These are phyloP conservation scores for Dioctria rufipes DNA, from an alignment of 2,888 invertebrate genomes.

Conservation along the genomic window DNA sequence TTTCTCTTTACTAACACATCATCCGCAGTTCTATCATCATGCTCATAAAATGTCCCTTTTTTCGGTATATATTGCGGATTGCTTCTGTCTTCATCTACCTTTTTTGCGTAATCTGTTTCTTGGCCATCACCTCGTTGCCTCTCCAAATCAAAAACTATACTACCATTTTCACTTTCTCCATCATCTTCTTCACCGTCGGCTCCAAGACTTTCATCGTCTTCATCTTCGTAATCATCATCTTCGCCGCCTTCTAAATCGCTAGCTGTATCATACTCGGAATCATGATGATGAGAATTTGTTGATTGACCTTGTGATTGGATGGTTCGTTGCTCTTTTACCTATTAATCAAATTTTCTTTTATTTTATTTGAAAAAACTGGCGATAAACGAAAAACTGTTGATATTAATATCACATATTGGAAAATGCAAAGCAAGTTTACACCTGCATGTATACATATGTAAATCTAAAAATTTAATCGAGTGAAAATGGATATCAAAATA, in stretches of 20 bases:
- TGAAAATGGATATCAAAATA: too few species aligned
- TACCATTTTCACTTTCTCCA: slow-evolving; percentile 60
- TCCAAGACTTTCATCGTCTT: slow-evolving; percentile 64
- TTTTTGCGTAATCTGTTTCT: slow-evolving; percentile 76
- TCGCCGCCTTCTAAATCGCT: slow-evolving; percentile 69
- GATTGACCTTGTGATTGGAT: background rate
- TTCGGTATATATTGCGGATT: slow-evolving; percentile 99
- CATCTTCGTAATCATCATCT: slow-evolving; percentile 64
- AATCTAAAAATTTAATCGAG: too few species aligned
- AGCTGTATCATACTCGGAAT: slow-evolving; percentile 72
- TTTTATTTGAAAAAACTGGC: too few species aligned
- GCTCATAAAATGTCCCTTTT: slow-evolving; percentile 96
- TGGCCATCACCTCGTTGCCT: slow-evolving; percentile 82
- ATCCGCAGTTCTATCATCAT: slow-evolving; percentile 90
- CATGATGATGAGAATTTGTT: slow-evolving; percentile 69
- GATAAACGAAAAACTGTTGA: too few species aligned
- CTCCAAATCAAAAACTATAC: slow-evolving; percentile 57
- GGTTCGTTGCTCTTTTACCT: background rate
- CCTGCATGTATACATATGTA: too few species aligned
- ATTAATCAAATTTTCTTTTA: too few species aligned
- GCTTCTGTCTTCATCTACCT: slow-evolving; percentile 93
- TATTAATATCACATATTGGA: too few species aligned
- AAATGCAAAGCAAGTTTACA: too few species aligned
- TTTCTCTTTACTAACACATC: slow-evolving; percentile 73
- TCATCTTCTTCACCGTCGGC: slow-evolving; percentile 61